Evolutionary conservation across 2,113 vertebrate genomes (phyloP), one percentile per base, ranked within the genome.

Genomic region (Pachycephala philippinensis): DNA sequence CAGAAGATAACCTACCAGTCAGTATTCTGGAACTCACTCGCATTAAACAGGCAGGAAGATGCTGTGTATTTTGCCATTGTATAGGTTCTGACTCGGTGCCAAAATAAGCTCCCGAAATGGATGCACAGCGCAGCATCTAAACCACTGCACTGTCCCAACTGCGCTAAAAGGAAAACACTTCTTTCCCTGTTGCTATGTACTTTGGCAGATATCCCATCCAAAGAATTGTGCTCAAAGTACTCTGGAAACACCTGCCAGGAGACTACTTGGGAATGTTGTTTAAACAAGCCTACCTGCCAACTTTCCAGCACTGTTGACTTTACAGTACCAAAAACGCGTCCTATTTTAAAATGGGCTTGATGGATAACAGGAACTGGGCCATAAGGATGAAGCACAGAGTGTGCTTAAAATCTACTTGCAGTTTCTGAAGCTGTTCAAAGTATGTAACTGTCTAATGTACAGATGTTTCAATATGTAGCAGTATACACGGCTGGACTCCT

Each of bases 171-270:
- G 94, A 97, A 98, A 98, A 98, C 83, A 96, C 74, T 94, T 95
- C 91, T 95, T 81, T 49, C 71, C 63, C 92, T 85, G 97, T 98
- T 98, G 97, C 98, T 98, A 98, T 98, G 98, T 98, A 97, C 95
- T 92, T 97, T 98, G 98, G 98, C 98, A 98, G 80, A 85, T 89
- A 85, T 96, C 97, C 98, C 98, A 95, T 93, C 93, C 95, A 95
- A 97, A 98, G 97, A 98, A 97, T 96, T 97, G 94, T 98, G 97
- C 97, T 98, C 96, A 96, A 96, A 98, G 98, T 96, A 94, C 97
- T 97, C 96, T 98, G 98, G 98, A 98, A 98, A 98, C 98, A 98
- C 98, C 98, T 98, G 98, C 98, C 98, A 98, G 97, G 95, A 98
- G 96, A 98, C 97, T 98, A 95, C 97, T 98, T 97, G 97, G 98